Evolutionary conservation across 2,797 vertebrate genomes (phyloP).

Genomic region (Lophius americanus): DNA sequence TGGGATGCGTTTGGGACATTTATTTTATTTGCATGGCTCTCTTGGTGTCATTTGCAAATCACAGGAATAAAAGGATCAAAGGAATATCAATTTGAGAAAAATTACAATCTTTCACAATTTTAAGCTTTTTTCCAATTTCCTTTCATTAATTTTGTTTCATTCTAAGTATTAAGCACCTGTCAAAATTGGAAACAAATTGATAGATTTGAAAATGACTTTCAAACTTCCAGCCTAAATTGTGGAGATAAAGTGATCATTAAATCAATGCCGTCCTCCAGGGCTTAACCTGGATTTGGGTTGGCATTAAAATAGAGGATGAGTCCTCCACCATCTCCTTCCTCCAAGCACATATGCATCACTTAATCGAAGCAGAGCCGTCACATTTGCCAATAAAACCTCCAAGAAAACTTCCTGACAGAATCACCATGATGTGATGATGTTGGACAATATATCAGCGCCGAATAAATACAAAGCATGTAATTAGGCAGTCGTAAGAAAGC

Average conservation of each 20-base stretch:
- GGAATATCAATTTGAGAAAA: too few relatives aligned
- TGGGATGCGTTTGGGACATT: slow-evolving; percentile 32
- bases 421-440: not conserved
- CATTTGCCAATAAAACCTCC: slow-evolving; percentile 20
- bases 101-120: too few relatives aligned
- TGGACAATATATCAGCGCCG: slow-evolving; percentile 30
- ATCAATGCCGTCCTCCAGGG: slow-evolving; percentile 14
- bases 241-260: slow-evolving; percentile 12
- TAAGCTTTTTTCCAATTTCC: not conserved
- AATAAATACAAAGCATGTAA: slow-evolving; percentile 46
- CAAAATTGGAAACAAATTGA: not conserved
- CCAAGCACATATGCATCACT: slow-evolving; percentile 31
- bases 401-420: not conserved
- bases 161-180: not conserved
- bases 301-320: slow-evolving; percentile 32
- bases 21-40: slow-evolving; percentile 29
- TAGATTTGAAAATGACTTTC: not conserved
- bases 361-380: slow-evolving; percentile 36
- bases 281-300: slow-evolving; percentile 22
- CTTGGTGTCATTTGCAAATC: slow-evolving; percentile 15
- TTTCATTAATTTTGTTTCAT: not conserved
- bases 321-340: slow-evolving; percentile 14
- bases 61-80: not conserved
- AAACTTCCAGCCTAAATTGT: slow-evolving; percentile 1
- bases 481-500: slow-evolving; percentile 48